Conservation (phyloP, 2,888 invertebrate genomes). For the Cremastobaeus sp. region DNA sequence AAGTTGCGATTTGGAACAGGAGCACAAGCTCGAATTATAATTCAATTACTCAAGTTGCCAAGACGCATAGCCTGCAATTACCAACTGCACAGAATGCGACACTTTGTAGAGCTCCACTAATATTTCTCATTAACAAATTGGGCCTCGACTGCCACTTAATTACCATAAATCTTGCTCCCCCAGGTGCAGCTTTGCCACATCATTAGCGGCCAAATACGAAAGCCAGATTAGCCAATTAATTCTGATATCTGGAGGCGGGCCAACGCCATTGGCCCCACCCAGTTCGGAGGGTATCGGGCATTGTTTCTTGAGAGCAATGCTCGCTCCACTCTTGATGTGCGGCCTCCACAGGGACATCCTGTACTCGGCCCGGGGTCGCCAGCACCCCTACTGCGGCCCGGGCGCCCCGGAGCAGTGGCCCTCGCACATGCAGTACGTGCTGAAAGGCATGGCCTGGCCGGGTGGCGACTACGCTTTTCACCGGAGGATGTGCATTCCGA, state of each 20-base stretch:
- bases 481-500: constrained; percentile 82
- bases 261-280: constrained; percentile 83
- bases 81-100: too few relatives aligned
- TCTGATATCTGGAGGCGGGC: constrained; percentile 84
- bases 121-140: constrained; percentile 4
- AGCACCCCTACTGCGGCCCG: constrained; percentile 79
- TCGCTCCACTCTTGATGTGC: constrained; percentile 82
- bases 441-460: constrained; percentile 83
- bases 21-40: too few relatives aligned
- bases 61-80: too few relatives aligned
- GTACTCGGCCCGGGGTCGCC: constrained; percentile 81
- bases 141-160: constrained; percentile 14
- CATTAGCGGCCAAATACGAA: constrained; percentile 81
- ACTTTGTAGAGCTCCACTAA: neutral
- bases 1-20: too few relatives aligned
- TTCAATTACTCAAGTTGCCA: too few relatives aligned
- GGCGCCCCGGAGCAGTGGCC: constrained; percentile 78
- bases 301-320: constrained; percentile 79
- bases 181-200: constrained; percentile 83
- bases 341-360: constrained; percentile 80
- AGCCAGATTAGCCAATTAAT: constrained; percentile 82
- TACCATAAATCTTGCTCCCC: constrained; percentile 48
- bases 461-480: constrained; percentile 85
- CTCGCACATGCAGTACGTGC: constrained; percentile 79
- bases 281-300: constrained; percentile 79